Evolutionary conservation across 1,140 invertebrate species (phyloP).

Genomic region (Glomeris maerens): DNA sequence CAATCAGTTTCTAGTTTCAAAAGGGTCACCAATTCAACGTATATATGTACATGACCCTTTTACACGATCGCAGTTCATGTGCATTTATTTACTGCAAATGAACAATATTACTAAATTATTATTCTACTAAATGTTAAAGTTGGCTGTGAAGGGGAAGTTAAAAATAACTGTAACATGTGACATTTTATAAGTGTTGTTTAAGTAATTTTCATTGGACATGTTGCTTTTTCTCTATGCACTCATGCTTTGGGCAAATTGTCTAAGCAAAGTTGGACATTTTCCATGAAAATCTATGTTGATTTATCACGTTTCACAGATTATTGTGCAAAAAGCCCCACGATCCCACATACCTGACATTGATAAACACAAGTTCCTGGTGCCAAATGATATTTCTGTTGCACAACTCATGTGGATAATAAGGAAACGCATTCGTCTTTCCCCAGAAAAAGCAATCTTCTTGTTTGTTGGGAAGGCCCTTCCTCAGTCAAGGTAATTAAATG

Average conservation of each 20-base stretch:
- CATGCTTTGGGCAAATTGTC: neutral
- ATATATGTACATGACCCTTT: too few relatives aligned
- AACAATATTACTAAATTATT: too few relatives aligned
- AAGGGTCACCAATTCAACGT: too few relatives aligned
- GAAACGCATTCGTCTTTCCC: conserved; percentile 34
- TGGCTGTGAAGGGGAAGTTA: too few relatives aligned
- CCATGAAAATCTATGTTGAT: conserved; percentile 4
- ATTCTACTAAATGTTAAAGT: too few relatives aligned
- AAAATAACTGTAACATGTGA: neutral
- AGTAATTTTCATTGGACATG: neutral
- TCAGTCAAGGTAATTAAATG: conserved; percentile 36
- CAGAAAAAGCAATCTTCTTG: conserved; percentile 37
- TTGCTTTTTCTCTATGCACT: conserved; percentile 1
- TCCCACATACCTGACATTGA: conserved; percentile 35
- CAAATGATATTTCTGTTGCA: conserved; percentile 37
- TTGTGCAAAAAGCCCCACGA: conserved; percentile 35
- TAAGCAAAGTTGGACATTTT: neutral
- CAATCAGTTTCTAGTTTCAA: too few relatives aligned
- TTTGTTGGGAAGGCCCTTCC: conserved; percentile 37
- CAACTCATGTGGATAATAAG: conserved; percentile 41
- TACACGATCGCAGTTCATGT: too few relatives aligned
- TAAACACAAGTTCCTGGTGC: conserved; percentile 38
- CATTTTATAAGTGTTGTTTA: neutral
- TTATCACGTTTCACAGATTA: conserved; percentile 25
- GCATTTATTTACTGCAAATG: too few relatives aligned